Percentiles rank a stretch among this genome's conserved stretches.
Conservation (phyloP, 92 coral and sea anemone genomes). For the Bergia puertoricense region DNA sequence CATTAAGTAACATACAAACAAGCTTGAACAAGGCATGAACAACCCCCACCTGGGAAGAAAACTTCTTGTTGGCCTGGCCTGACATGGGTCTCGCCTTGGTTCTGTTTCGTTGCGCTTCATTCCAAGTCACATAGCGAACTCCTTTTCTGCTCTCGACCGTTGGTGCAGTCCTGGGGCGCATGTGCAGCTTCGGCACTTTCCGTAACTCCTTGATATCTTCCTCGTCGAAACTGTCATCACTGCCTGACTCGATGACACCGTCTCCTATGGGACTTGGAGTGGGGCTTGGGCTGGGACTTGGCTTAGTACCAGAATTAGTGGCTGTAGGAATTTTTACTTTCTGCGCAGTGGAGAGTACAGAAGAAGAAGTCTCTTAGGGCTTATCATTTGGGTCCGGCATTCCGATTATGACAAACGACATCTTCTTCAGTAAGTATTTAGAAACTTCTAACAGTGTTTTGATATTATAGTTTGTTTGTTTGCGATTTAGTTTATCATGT, state of each 20-base stretch:
- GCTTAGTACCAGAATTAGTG: background rate
- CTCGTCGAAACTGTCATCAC: slow-evolving; percentile 52
- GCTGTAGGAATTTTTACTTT: slow-evolving; percentile 54
- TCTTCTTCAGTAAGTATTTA: background rate
- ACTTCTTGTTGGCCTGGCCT: slow-evolving; percentile 37
- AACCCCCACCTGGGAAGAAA: slow-evolving; percentile 25
- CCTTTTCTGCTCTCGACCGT: slow-evolving; percentile 69
- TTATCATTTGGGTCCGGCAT: background rate
- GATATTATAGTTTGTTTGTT: no score
- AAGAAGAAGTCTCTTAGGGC: no score
- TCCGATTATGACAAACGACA: background rate
- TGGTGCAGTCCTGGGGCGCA: slow-evolving; percentile 95
- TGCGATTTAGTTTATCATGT: no score
- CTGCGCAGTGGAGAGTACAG: slow-evolving; percentile 29
- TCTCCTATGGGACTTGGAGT: slow-evolving; percentile 19
- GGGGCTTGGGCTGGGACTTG: slow-evolving; percentile 20
- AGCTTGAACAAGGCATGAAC: background rate
- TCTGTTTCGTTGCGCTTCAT: slow-evolving; percentile 72
- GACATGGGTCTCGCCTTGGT: slow-evolving; percentile 60
- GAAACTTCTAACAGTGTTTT: background rate
- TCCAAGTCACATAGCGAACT: slow-evolving; percentile 89
- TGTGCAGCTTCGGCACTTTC: slow-evolving; percentile 84
- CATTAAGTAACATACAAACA: background rate
- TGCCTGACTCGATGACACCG: slow-evolving; percentile 29
- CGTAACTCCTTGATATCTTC: slow-evolving; percentile 57